These are phyloP conservation scores for Acrocyrtus sp. DNA, from an alignment of 2,888 invertebrate genomes.

Conservation along the genomic window DNA sequence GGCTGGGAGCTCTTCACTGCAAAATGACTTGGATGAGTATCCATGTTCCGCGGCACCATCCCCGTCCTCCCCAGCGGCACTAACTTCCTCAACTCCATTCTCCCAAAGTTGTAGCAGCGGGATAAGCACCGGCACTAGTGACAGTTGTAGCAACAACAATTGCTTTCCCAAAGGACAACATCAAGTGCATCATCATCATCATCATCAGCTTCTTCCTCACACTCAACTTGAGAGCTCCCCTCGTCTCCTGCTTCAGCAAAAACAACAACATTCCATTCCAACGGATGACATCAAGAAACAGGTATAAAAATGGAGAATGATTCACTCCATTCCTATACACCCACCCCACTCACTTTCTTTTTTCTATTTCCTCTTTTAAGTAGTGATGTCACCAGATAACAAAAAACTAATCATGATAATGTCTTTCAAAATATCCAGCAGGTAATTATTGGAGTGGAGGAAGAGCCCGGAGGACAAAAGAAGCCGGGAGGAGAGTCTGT, in stretches of 20 bases:
- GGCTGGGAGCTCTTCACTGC: slow-evolving; percentile 52
- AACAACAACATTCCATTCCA: slow-evolving; percentile 42
- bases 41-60: slow-evolving; percentile 52
- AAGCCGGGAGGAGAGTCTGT: not conserved
- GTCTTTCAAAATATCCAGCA: slow-evolving; percentile 42
- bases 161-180: slow-evolving; percentile 41
- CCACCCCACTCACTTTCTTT: not conserved
- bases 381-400: slow-evolving; percentile 9
- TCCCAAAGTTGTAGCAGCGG: slow-evolving; percentile 42
- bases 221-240: not conserved
- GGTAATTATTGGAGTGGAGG: slow-evolving; percentile 41
- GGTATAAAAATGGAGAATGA: slow-evolving; percentile 26
- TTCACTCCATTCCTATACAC: not conserved
- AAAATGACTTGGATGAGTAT: slow-evolving; percentile 58
- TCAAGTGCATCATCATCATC: slow-evolving; percentile 12
- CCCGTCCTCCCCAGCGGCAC: slow-evolving; percentile 26
- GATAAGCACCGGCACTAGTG: slow-evolving; percentile 24
- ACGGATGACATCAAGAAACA: slow-evolving; percentile 40
- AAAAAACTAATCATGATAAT: slow-evolving; percentile 37
- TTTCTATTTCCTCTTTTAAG: not conserved
- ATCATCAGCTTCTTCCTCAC: slow-evolving; percentile 8
- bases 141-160: slow-evolving; percentile 11
- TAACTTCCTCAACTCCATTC: slow-evolving; percentile 31
- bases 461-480: not conserved
- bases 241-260: slow-evolving; percentile 10